Base-by-base conservation (phyloP, 2,113 vertebrate genomes). In the Myanophis thanlyinensis region DNA sequence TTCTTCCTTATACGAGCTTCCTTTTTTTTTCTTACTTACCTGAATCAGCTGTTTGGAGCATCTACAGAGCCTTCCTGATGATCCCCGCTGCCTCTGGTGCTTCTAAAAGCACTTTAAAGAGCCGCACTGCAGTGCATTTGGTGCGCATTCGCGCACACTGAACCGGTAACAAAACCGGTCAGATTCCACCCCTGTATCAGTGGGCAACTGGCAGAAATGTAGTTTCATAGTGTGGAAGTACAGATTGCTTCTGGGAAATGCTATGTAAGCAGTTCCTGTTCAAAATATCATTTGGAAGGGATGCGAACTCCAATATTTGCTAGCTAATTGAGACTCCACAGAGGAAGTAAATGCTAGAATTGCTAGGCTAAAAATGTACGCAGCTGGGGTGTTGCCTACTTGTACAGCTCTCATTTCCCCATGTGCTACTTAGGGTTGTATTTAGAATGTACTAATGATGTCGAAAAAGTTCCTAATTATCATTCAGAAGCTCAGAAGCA, bases 301-400 rank as follows among this genome's bases (percentile, higher is more conserved):
- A 93, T 47, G 52, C 18, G 56, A 80, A 80, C 40, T n/a, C 18
- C 27, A 40, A 53, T 67, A 87, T 53, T 67, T 90, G 35, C 84
- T n/a, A 47, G 25, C 56, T 87, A 93, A 87, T 87, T 93, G 92
- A 53, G 49, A 53, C 25, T 46, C 56, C 27, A 3, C 25, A 47
- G 27, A 88, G 35, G 56, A 67, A 93, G 47, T 62, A 86, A 87
- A 85, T 87, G 48, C 89, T 90, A 47, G 48, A 93, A 93, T 87
- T 87, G 47, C 22, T 48, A 90, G 6, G 51, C 53, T 92, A 62
- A 87, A 90, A 93, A 93, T 87, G 53, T n/a, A 87, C 84, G 87
- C 89, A 93, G 59, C 27, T 87, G 40, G 30, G 85, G 11, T 46
- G 23, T 89, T 48, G 40, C 40, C 52, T 53, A 23, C 87, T 44